Conservation (phyloP, 2,113 vertebrate species). For the Alouatta palliata region DNA sequence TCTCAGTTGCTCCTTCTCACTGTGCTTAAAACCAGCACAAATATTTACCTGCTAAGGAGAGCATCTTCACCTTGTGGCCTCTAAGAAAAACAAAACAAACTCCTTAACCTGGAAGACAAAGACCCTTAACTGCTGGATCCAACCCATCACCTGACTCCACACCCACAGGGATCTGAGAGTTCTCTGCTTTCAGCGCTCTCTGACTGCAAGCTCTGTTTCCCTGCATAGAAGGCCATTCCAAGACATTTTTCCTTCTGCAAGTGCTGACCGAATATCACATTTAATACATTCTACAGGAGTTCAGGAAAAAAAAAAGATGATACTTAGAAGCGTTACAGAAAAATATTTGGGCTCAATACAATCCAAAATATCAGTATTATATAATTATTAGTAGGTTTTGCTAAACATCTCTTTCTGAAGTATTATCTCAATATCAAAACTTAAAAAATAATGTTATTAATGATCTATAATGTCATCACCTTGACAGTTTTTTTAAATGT, state of each 20-base stretch:
- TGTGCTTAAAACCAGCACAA: not conserved
- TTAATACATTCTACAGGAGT: not conserved
- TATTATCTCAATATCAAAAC: not conserved
- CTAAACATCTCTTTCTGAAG: not conserved
- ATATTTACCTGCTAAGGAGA: not conserved
- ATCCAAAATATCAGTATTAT: not conserved
- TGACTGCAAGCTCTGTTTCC: not conserved
- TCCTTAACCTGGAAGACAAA: not conserved
- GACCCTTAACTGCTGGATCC: accelerated
- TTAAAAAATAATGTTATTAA: not conserved
- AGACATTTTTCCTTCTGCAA: too few species aligned
- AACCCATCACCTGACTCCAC: accelerated
- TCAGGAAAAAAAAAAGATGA: not conserved
- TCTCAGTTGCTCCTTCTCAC: not conserved
- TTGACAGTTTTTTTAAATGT: not conserved
- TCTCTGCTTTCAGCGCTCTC: too few species aligned
- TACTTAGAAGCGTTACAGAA: not conserved
- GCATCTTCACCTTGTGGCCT: accelerated
- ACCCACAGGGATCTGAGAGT: accelerated
- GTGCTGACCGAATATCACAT: too few species aligned
- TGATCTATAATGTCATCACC: not conserved
- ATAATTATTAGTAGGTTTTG: not conserved
- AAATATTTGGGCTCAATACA: not conserved
- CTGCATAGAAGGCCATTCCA: too few species aligned
- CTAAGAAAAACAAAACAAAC: too few species aligned